Evolutionary conservation across 1,140 invertebrate species (phyloP).

Genomic region (Idris sp.): DNA sequence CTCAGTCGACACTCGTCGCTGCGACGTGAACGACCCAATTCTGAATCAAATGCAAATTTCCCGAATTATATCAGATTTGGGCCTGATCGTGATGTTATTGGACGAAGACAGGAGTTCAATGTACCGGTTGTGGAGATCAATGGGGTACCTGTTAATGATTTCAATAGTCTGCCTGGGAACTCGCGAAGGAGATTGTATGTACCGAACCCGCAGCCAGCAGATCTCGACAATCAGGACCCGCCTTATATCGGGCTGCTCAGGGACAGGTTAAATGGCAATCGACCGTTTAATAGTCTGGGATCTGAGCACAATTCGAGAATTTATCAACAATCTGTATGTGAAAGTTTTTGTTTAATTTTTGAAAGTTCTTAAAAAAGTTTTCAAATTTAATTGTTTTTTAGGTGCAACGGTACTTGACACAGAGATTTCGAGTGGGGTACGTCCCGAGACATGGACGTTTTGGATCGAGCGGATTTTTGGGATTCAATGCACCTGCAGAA

Average conservation of each 20-base stretch:
- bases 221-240: too few species aligned
- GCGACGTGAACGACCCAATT: constrained; percentile 25
- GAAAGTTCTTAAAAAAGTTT: too few species aligned
- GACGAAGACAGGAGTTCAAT: constrained; percentile 66
- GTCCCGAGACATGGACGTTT: constrained; percentile 35
- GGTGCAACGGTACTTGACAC: constrained; percentile 42
- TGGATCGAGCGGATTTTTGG: constrained; percentile 10
- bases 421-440: constrained; percentile 46
- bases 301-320: too few species aligned
- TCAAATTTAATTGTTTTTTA: too few species aligned
- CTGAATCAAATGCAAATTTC: constrained; percentile 17
- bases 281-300: too few species aligned
- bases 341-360: too few species aligned
- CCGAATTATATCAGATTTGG: constrained; percentile 9
- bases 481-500: constrained; percentile 19
- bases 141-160: constrained; percentile 78
- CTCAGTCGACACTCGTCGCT: not conserved
- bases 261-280: too few species aligned
- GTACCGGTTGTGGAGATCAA: constrained; percentile 81
- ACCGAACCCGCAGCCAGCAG: not conserved
- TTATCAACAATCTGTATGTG: too few species aligned
- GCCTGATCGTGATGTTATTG: not conserved
- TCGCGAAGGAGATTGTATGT: constrained; percentile 32
- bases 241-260: too few species aligned
- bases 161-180: constrained; percentile 65